Evolutionary conservation across 2,797 vertebrate species (phyloP), one percentile per base, ranked within the genome.

Genomic region (Otus scops): DNA sequence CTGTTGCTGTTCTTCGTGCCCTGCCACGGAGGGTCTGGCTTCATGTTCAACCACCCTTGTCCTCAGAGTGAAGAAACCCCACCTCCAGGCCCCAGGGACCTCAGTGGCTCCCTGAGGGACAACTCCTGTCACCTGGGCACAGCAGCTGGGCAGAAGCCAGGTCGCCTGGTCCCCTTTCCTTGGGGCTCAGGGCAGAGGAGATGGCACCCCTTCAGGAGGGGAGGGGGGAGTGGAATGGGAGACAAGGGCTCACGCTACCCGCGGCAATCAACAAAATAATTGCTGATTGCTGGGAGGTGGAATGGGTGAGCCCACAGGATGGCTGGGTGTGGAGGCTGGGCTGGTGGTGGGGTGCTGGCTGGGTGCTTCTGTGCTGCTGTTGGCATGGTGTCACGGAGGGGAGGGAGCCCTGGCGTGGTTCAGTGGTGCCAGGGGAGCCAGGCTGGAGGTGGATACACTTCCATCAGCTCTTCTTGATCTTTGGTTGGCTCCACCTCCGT

Each of bases 21-120:
- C 34, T 1, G 3, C 28, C 2, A 7, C 1, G 1, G 38, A 51
- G 47, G 8, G 26, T 61, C 20, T n/a, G 54, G 17, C 32, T 51
- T 43, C 38, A 8, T 51, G 36, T 82, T 61, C 32, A 20, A 5
- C 67, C 36, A n/a, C 22, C 12, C 11, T 43, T 6, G 2, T 28
- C 60, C 41, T 56, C 28, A 5, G n/a, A 48, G 10, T 39, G 77
- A 23, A n/a, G n/a, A 14, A 26, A 21, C 5, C 9, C 22, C 17
- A 26, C 39, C 21, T 56, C n/a, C 26, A 36, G 26, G 39, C 48
- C 26, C 16, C 20, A 11, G 64, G 60, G 38, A 21, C 27, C 60
- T 43, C 13, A 4, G 17, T 39, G 36, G 26, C 26, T 26, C 41
- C 12, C 23, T 13, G 32, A 47, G 64, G 63, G 63, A 26, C 8